Conservation (phyloP, 2,113 vertebrate genomes). For the Nymphicus hollandicus region DNA sequence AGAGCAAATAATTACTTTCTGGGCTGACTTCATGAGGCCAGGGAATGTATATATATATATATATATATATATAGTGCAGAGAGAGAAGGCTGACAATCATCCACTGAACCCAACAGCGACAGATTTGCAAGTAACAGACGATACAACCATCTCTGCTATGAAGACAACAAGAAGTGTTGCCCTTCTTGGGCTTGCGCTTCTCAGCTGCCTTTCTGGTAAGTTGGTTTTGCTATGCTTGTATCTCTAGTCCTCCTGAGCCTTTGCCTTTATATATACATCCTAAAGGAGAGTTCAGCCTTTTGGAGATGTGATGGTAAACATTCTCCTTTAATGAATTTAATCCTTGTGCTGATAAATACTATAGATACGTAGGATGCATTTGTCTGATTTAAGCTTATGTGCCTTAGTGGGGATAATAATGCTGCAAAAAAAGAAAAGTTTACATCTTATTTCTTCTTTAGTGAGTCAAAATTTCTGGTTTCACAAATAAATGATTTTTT, state of each 20-base stretch:
- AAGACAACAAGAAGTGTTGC: not conserved
- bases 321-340: not conserved
- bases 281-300: not conserved
- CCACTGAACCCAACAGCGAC: not conserved
- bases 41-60: slow-evolving; percentile 27
- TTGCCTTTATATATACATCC: not conserved
- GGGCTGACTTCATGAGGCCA: slow-evolving; percentile 1
- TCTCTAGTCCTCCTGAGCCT: not conserved
- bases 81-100: not conserved
- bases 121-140: not conserved
- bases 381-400: not conserved
- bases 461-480: not conserved
- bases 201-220: slow-evolving; percentile 45
- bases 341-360: not conserved
- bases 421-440: not conserved
- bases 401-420: not conserved
- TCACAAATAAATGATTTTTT: not conserved
- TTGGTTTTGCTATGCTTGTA: not conserved
- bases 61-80: slow-evolving; percentile 28
- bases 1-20: slow-evolving; percentile 53
- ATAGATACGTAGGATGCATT: not conserved
- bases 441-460: not conserved
- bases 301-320: not conserved
- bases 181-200: slow-evolving; percentile 46
- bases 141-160: not conserved